Base-by-base conservation (phyloP, 2,113 vertebrate species). In the Heliornis fulica region DNA sequence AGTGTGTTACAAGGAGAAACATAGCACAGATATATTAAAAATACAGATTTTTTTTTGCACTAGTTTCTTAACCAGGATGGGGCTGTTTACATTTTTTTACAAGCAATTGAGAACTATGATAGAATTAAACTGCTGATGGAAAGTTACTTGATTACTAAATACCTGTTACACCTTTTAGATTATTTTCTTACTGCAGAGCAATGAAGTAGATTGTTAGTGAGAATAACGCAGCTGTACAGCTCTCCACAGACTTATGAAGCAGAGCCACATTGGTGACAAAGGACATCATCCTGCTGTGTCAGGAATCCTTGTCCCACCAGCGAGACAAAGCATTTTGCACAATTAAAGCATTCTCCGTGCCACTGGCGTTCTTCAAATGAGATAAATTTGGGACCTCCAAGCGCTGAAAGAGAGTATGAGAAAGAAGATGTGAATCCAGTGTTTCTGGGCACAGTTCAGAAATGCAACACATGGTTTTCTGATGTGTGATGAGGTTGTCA, bases 241-340 rank as follows among this genome's bases (percentile, higher is more conserved):
- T 94, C 68, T 93, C 69, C 59, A 38, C 45, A n/a, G 50, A 83
- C n/a, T 97, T 98, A 98, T 31, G 97, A 95, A 83, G 98, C 98
- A 10, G 98, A 97, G 53, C 98, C 98, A 46, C 99, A 99, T 78
- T 98, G 96, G 26, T 98, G 98, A 95, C 99, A 99, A 88, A 99
- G 94, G 96, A 99, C 97, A 77, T 98, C 97, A 90, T 98, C 97
- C 22, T 98, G 97, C 74, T 87, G 96, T 45, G 99, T 98, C 88
- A 99, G 98, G 97, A 99, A 99, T 70, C 96, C 97, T 89, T 90
- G 93, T 20, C 97, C 97, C 86, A 98, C 97, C 94, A 98, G 86
- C 1, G 96, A 97, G 41, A 87, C 31, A 1, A 82, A 96, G 38
- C 97, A 97, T 79, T 96, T 98, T 0, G 36, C 15, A 2, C 98